phyloP scores from a whole-genome alignment of 1,140 invertebrate genomes.

The Paracyclopina nana region DNA sequence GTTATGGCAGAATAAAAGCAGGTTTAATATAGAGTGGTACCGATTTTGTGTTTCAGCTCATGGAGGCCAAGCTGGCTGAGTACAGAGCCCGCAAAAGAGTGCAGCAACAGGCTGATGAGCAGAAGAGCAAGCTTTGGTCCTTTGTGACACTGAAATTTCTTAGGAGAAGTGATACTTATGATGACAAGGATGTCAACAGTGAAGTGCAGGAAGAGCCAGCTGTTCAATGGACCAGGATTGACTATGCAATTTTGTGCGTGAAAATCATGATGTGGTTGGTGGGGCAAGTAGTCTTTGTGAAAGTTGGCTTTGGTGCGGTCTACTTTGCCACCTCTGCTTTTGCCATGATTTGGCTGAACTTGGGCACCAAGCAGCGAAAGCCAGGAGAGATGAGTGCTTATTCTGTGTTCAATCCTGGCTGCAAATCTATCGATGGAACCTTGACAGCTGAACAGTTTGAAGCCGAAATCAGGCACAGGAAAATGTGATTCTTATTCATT shows the following conservation, averaged over 20 bases:
- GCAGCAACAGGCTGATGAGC: too few relatives aligned
- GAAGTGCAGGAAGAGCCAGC: too few relatives aligned
- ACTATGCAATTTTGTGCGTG: constrained; percentile 19
- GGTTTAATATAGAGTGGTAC: too few relatives aligned
- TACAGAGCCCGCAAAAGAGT: too few relatives aligned
- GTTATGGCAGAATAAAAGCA: too few relatives aligned
- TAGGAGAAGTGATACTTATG: too few relatives aligned
- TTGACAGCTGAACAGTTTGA: constrained; percentile 88
- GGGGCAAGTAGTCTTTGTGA: constrained; percentile 43
- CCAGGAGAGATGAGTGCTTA: constrained; percentile 71
- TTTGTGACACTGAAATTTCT: too few relatives aligned
- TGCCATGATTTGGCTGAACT: constrained; percentile 61
- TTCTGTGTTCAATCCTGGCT: constrained; percentile 91
- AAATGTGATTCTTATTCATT: too few relatives aligned
- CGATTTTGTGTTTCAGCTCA: too few relatives aligned
- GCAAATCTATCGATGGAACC: constrained; percentile 73
- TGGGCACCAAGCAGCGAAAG: constrained; percentile 31
- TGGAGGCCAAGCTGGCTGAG: too few relatives aligned
- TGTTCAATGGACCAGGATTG: constrained; percentile 13
- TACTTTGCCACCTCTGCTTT: constrained; percentile 62
- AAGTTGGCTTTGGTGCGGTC: constrained; percentile 69
- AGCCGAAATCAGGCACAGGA: constrained; percentile 49
- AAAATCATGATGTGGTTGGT: constrained; percentile 38
- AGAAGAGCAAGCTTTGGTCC: too few relatives aligned
- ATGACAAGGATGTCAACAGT: too few relatives aligned